These are phyloP conservation scores for Poeciliopsis presidionis DNA, from an alignment of 2,797 vertebrate species.

Conservation along the genomic window DNA sequence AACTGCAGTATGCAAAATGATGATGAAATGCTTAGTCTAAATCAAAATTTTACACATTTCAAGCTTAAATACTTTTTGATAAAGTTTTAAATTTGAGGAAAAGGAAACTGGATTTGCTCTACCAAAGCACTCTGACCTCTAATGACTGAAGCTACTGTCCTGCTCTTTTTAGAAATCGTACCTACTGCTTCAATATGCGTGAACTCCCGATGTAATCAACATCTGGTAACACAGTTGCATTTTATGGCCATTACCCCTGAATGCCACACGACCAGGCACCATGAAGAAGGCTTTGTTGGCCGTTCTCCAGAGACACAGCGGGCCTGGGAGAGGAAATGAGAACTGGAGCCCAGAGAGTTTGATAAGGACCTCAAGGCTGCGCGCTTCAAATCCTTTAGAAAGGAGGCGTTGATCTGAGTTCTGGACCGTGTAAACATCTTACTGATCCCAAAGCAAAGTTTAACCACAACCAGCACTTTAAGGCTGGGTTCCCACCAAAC, in stretches of 20 bases:
- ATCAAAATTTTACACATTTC: not conserved
- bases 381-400: conserved; percentile 35
- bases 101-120: not conserved
- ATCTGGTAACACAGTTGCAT: conserved; percentile 62
- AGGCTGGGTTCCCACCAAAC: not conserved
- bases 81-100: not conserved
- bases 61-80: not conserved
- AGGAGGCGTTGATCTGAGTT: conserved; percentile 51
- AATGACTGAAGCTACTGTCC: conserved; percentile 4
- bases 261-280: conserved; percentile 57
- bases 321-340: conserved; percentile 67
- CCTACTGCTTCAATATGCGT: conserved; percentile 31
- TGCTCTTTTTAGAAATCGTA: conserved; percentile 24
- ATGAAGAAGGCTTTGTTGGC: conserved; percentile 69
- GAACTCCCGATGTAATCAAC: conserved; percentile 69
- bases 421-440: conserved; percentile 30
- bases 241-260: conserved; percentile 71
- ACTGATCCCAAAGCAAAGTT: conserved; percentile 12
- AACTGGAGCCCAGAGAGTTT: conserved; percentile 58
- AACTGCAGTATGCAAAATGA: not conserved
- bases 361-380: conserved; percentile 65
- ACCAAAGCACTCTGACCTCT: conserved; percentile 1
- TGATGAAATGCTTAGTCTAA: not conserved
- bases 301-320: conserved; percentile 46
- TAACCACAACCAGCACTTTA: conserved; percentile 1